Percentiles rank a stretch among this genome's conserved stretches.
These are phyloP conservation scores for Nemoura dubitans DNA, from an alignment of 2,888 invertebrate genomes.

Conservation along the genomic window DNA sequence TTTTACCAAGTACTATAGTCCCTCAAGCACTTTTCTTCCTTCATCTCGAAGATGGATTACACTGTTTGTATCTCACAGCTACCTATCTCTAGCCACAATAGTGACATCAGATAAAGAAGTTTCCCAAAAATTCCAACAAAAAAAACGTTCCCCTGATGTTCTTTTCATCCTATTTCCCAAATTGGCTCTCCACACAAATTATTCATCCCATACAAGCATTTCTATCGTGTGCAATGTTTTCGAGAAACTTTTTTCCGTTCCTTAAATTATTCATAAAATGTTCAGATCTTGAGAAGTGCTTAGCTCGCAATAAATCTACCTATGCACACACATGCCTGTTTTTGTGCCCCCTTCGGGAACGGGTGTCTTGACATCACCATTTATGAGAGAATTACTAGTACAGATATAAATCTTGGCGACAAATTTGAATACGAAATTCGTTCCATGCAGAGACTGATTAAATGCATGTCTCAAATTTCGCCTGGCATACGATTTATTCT, in stretches of 20 bases:
- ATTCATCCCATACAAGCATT: neutral
- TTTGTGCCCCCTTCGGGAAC: neutral
- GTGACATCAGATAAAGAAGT: neutral
- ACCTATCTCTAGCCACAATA: neutral
- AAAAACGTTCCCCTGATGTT: neutral
- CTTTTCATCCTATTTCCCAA: constrained; percentile 5
- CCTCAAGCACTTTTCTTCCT: neutral
- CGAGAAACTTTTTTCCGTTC: neutral
- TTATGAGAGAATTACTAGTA: neutral
- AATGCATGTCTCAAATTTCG: neutral
- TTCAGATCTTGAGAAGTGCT: neutral
- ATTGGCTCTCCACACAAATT: constrained; percentile 4
- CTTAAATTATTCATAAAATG: constrained; percentile 7
- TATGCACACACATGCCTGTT: neutral
- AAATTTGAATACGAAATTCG: neutral
- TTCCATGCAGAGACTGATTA: neutral
- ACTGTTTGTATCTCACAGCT: neutral
- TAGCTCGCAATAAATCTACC: constrained; percentile 4
- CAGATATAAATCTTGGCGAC: neutral
- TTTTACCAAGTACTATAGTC: neutral
- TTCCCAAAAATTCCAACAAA: neutral
- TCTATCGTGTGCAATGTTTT: neutral
- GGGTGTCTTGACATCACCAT: neutral
- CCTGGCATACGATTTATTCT: neutral
- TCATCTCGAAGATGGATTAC: neutral